Base-by-base conservation (phyloP, 2,113 vertebrate genomes). In the Aspiorhynchus laticeps region DNA sequence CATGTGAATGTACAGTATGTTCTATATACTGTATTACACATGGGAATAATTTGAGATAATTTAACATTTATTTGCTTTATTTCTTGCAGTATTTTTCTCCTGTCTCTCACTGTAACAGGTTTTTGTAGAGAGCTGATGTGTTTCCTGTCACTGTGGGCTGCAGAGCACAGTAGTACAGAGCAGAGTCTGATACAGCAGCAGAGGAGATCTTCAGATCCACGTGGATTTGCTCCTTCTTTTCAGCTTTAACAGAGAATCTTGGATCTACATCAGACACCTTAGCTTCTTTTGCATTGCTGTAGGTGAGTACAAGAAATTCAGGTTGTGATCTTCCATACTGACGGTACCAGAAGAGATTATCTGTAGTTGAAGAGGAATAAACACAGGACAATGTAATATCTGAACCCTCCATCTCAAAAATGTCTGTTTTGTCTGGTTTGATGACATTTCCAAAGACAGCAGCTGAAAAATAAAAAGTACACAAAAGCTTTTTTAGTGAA, bases 301-400 rank as follows among this genome's bases (percentile, higher is more conserved):
- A 41, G 19, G 1, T 74, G 36, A n/a, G 19, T 2, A 74, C 36
- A 24, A 74, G 19, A 74, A 24, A 74, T 74, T 74, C 36, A 74
- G 71, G 71, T 74, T 24, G 24, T 74, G 71, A 74, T 74, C 36
- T 38, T n/a, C 33, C 69, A 38, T 73, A 21, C 33, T 73, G 69
- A 73, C 69, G 69, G 33, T 73, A 38, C 69, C 69, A 73, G 69
- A 38, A 3, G 17, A 73, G 69, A 38, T 46, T 0, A 73, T 73
- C 69, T 3, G 15, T 3, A 17, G 26, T 11, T 31, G 63, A 67
- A 26, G 26, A 9, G 1, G 69, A 19, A 38, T 21, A 73, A 38
- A 2, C 38, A 21, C 69, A 73, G 69, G 69, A 73, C 19, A 73
- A 73, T 73, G 69, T 76, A 41, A 76, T 12, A 48, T 0, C 17